These are phyloP conservation scores for Neodiprion virginianus DNA, from an alignment of 1,140 invertebrate species.

Conservation along the genomic window DNA sequence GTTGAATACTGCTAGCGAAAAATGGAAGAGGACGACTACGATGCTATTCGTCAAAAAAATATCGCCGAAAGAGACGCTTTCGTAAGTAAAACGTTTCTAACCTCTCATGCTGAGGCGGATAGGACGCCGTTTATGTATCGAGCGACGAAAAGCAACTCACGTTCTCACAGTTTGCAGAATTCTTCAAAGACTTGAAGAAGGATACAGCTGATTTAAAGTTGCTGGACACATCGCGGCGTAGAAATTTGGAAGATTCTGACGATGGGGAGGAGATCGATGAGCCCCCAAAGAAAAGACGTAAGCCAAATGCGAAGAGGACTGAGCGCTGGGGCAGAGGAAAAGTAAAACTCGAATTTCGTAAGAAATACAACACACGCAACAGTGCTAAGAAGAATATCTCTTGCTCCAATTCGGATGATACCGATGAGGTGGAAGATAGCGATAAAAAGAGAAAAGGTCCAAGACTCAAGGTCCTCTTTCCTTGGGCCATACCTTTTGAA, in stretches of 20 bases:
- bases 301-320: background rate
- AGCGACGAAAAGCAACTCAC: background rate
- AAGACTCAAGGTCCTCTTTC: constrained; percentile 39
- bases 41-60: constrained; percentile 34
- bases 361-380: constrained; percentile 43
- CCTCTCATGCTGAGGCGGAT: background rate
- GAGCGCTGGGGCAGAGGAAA: background rate
- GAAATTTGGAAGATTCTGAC: constrained; percentile 10
- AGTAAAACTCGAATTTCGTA: constrained; percentile 19
- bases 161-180: constrained; percentile 37
- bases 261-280: constrained; percentile 27
- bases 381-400: constrained; percentile 11
- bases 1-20: background rate
- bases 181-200: constrained; percentile 39
- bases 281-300: constrained; percentile 28
- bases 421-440: constrained; percentile 13
- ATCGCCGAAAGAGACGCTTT: constrained; percentile 39
- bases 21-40: constrained; percentile 34
- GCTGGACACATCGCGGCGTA: background rate
- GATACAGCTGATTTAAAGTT: constrained; percentile 27
- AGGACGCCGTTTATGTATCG: too few relatives aligned
- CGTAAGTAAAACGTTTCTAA: constrained; percentile 33
- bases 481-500: constrained; percentile 43
- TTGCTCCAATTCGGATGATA: background rate
- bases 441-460: constrained; percentile 13